Base-by-base conservation (phyloP, 37 sponge, comb jelly and placozoan species). In the Ianthella basta region DNA sequence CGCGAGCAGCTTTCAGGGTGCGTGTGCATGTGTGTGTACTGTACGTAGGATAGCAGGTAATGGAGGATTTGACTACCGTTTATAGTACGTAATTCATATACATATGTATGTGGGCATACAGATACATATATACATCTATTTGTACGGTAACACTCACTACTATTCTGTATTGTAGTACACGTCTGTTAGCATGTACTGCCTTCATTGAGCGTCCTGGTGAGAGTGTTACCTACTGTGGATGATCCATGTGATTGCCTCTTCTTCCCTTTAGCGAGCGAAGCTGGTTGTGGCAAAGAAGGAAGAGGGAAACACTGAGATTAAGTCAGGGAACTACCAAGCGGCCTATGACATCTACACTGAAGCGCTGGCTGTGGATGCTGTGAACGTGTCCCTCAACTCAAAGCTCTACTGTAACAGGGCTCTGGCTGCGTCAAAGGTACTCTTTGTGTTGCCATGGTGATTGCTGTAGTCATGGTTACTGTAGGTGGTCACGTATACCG, bases 361-460 rank as follows among this genome's bases (percentile, higher is more conserved):
- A 21, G 99, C 97, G 10, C 90, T 99, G 4, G 59, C n/a, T 2
- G 87, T 99, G 36, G 98, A 97, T 77, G 96, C 94, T 0, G 59
- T 84, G 65, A 99, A 99, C 82, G 69, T 38, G 30, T 56, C 61
- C 35, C 93, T 94, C 15, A 99, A 99, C 81, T 94, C 99, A 15
- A 99, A 99, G 72, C 86, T 99, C 19, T 86, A 90, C 80, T 97
- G 93, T 66, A 99, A 99, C 85, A 83, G 94, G 74, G 99, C 96
- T 14, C 87, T 95, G 32, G 92, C 82, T 10, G 86, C 63, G 35
- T 91, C 94, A 80, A 94, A 96, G 95, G 95, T 95, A 44, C 3
- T 44, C 50, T 44, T 44, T 44, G 50, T 44, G 50, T 44, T 44
- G 50, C 50, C 50, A 44, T 44, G 50, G 50, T 44, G 8, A 8